A percentile compares a stretch with the other conserved stretches of the same genome.
Evolutionary conservation across 2,888 invertebrate species (phyloP).

Genomic region (Caenorhabditis sp.): DNA sequence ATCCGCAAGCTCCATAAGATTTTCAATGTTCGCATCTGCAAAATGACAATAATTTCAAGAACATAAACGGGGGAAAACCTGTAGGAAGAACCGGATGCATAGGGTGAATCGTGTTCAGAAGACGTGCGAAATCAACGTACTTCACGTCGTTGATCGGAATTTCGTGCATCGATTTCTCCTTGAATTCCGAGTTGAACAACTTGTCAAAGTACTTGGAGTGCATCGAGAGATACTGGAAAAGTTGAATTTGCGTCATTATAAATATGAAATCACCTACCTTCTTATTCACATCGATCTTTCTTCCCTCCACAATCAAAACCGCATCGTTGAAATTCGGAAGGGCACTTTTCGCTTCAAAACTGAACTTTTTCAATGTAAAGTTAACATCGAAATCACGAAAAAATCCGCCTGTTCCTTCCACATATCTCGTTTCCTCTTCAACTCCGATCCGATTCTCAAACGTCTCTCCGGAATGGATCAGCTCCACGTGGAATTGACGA

Average conservation of each 20-base stretch:
- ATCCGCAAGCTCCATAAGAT: conserved; percentile 15
- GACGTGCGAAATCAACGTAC: conserved; percentile 5
- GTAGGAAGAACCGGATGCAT: neutral
- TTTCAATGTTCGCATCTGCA: conserved; percentile 4
- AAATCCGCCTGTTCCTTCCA: no score
- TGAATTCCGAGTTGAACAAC: conserved; percentile 27
- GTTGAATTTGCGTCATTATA: neutral
- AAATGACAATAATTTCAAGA: neutral
- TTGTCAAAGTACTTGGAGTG: conserved; percentile 18
- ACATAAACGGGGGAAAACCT: neutral
- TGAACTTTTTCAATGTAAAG: no score
- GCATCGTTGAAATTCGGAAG: conserved; percentile 6
- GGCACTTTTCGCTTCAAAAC: no score
- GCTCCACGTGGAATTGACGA: no score
- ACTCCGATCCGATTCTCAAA: no score
- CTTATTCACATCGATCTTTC: conserved; percentile 17
- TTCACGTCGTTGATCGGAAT: conserved; percentile 26
- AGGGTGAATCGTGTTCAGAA: conserved; percentile 1
- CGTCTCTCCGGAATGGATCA: no score
- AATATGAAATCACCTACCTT: neutral
- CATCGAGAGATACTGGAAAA: conserved; percentile 18
- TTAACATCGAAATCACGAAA: no score
- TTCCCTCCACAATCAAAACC: conserved; percentile 7
- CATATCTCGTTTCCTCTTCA: neutral
- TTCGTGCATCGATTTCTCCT: conserved; percentile 27